These are phyloP conservation scores for Glareola pratincola DNA, from an alignment of 2,113 vertebrate genomes.

Conservation along the genomic window DNA sequence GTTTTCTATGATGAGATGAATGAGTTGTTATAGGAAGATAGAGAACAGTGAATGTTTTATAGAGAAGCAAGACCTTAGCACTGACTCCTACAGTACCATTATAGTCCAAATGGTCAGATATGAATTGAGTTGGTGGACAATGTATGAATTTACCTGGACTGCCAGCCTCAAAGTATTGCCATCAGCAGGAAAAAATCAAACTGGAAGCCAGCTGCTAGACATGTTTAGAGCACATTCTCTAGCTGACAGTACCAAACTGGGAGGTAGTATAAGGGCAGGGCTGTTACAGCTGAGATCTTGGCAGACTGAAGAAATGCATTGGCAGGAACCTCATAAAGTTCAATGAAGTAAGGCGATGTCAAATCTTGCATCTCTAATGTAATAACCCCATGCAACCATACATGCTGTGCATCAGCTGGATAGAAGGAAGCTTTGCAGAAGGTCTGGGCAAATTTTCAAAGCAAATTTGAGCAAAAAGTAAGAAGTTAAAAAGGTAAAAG, in stretches of 20 bases:
- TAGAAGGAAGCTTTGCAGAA: background rate
- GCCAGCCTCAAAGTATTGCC: background rate
- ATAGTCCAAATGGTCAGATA: background rate
- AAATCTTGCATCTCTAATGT: background rate
- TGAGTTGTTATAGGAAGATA: background rate
- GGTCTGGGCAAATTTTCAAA: background rate
- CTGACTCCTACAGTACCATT: background rate
- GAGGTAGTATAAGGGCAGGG: background rate
- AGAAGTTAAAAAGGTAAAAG: background rate
- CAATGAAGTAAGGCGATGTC: background rate
- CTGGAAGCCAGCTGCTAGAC: background rate
- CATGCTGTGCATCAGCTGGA: rapidly evolving
- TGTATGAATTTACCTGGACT: background rate
- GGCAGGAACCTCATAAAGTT: background rate
- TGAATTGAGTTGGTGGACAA: background rate
- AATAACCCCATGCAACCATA: background rate
- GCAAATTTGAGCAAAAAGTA: background rate
- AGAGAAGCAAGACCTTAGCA: background rate
- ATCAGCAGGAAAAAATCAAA: background rate
- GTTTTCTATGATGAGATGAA: background rate
- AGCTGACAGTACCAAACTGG: background rate
- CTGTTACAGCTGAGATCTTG: background rate
- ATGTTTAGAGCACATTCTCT: background rate
- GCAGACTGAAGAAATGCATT: background rate
- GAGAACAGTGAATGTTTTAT: background rate